Evolutionary conservation across 2,888 invertebrate genomes (phyloP).

Genomic region (Steinernema carpocapsae): DNA sequence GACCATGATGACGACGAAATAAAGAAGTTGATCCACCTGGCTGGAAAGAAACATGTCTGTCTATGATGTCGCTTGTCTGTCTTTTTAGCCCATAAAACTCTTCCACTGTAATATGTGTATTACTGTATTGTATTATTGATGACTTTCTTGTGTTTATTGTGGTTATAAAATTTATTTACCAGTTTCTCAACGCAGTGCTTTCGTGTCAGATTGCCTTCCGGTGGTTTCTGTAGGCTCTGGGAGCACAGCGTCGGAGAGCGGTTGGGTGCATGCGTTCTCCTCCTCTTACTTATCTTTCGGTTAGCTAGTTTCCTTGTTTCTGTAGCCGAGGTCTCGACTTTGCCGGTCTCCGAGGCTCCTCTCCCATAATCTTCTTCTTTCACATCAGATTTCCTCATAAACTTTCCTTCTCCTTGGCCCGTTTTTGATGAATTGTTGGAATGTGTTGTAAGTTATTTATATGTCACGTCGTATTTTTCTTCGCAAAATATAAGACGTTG

Average conservation of each 20-base stretch:
- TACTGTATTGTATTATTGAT: conserved; percentile 30
- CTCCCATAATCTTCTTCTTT: background rate
- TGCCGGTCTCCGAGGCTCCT: background rate
- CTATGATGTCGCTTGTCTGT: conserved; percentile 32
- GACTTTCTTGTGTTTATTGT: conserved; percentile 1
- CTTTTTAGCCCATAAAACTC: conserved; percentile 12
- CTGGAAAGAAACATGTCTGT: conserved; percentile 20
- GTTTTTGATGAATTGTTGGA: conserved; percentile 23
- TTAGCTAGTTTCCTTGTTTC: background rate
- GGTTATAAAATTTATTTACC: conserved; percentile 31
- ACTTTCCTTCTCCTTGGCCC: background rate
- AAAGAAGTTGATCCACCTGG: conserved; percentile 37
- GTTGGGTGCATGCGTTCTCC: background rate
- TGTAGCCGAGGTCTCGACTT: background rate
- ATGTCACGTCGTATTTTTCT: conserved; percentile 20
- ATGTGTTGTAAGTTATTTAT: conserved; percentile 34
- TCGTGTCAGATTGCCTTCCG: conserved; percentile 2
- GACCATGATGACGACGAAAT: conserved; percentile 69
- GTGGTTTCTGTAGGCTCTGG: conserved; percentile 20
- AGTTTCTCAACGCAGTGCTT: conserved; percentile 31
- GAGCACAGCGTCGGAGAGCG: conserved; percentile 24
- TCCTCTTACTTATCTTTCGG: background rate
- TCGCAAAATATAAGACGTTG: conserved; percentile 27
- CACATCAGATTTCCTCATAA: background rate
- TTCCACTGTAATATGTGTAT: conserved; percentile 24